These are phyloP conservation scores for Barypeithes pellucidus DNA, from an alignment of 2,888 invertebrate species.

Conservation along the genomic window DNA sequence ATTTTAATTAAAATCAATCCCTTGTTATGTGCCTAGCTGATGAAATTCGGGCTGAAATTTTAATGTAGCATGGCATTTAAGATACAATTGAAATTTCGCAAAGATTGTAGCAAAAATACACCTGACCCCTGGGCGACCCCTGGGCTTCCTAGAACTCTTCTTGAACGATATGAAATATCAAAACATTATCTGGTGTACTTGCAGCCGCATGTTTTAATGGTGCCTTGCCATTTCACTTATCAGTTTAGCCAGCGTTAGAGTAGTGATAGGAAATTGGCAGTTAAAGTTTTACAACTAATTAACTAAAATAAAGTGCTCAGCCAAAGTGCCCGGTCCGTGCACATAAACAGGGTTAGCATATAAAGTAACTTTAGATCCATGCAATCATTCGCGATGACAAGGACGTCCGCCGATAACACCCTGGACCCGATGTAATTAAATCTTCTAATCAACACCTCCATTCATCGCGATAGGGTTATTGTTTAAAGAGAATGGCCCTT, in stretches of 20 bases:
- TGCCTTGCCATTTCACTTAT: background rate
- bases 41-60: no score
- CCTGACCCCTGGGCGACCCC: no score
- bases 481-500: constrained; percentile 62
- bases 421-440: constrained; percentile 66
- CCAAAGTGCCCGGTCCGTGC: constrained; percentile 30
- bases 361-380: constrained; percentile 50
- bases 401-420: constrained; percentile 48
- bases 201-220: no score
- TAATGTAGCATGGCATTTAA: no score
- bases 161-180: no score
- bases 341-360: constrained; percentile 52
- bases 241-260: background rate
- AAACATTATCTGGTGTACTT: no score
- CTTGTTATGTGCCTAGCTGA: no score
- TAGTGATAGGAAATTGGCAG: constrained; percentile 46
- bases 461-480: constrained; percentile 66
- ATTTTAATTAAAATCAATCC: no score
- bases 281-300: constrained; percentile 53
- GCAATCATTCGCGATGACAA: constrained; percentile 52
- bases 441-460: constrained; percentile 70
- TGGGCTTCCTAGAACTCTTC: no score
- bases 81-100: no score
- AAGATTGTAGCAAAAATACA: no score
- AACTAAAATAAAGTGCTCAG: constrained; percentile 37